Percentiles rank a stretch among this genome's conserved stretches.
These are phyloP conservation scores for Rousettus madagascariensis DNA, from an alignment of 2,797 vertebrate genomes.

Conservation along the genomic window DNA sequence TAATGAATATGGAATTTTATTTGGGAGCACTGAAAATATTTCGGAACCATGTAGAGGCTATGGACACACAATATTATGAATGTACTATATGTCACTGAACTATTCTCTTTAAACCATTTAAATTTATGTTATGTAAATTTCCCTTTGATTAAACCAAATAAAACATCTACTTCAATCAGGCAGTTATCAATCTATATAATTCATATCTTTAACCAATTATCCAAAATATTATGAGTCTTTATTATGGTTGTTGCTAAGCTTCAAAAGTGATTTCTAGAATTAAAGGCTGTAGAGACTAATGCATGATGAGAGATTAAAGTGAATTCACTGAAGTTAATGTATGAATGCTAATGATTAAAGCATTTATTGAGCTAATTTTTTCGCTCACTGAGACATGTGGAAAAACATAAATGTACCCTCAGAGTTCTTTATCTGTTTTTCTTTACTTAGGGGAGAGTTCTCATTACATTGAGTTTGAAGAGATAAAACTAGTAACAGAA, in stretches of 20 bases:
- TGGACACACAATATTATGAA: background rate
- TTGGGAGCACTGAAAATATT: background rate
- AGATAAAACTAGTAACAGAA: constrained; percentile 35
- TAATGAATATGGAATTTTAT: background rate
- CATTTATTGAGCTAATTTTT: background rate
- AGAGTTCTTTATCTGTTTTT: background rate
- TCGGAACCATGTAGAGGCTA: background rate
- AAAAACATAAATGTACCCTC: constrained; percentile 8
- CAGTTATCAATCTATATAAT: background rate
- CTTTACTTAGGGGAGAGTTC: background rate
- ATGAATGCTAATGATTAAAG: background rate
- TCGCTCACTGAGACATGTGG: background rate
- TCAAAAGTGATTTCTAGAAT: background rate
- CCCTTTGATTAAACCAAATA: background rate
- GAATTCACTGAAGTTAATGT: background rate
- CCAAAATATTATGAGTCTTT: background rate
- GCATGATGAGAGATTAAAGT: background rate
- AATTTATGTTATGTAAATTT: background rate
- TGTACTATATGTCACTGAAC: background rate
- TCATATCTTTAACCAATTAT: background rate
- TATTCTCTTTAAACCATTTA: background rate
- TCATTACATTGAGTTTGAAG: background rate
- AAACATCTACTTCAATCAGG: background rate
- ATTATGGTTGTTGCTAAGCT: background rate
- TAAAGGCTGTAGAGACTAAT: background rate